Base-by-base conservation (phyloP, 2,888 invertebrate species). In the Anaspis maculata region DNA sequence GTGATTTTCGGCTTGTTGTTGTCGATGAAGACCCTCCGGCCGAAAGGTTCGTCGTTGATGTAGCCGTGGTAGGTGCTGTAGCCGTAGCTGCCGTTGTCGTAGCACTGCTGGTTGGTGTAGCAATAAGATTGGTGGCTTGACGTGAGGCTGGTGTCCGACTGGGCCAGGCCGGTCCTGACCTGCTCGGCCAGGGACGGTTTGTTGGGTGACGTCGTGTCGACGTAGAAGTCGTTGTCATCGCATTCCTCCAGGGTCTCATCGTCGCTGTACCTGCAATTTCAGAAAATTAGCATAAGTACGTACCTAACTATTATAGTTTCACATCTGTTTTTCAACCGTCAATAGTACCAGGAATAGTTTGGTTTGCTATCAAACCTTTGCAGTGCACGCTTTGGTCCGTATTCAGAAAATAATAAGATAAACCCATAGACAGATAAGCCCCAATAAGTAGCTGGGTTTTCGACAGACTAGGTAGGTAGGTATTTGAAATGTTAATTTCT, bases 51-150 rank as follows among this genome's bases (percentile, higher is more conserved):
- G 38, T 67, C 64, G 30, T 70, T 62, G 11, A 72, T 69, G 49
- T 76, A 77, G 9, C 76, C 77, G 27, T 70, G 67, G 52, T 78
- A 78, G 14, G 73, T 61, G 23, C 77, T 75, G 54, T 83, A 83
- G 4, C 80, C 83, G 38, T 79, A 79, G 36, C 76, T 76, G 22
- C 83, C 83, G 46, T 77, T 73, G 56, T 86, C 81, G 56, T 86
- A 86, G 14, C 83, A 77, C 48, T 77, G 69, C 62, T 88, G 88
- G 57, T 82, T 85, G 33, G 86, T 81, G 57, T 88, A 88, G 26
- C 10, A 75, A 59, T 88, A 82, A 39, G 79, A 81, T 9, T 78
- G 79, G 34, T 79, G 77, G 19, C 78, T 77, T 15, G 84, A 84
- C 10, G 28, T 25, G 54, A 83, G 73, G 54, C 84, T 84, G 1